phyloP scores from a whole-genome alignment of 2,797 vertebrate genomes.

The Antennarius maculatus region DNA sequence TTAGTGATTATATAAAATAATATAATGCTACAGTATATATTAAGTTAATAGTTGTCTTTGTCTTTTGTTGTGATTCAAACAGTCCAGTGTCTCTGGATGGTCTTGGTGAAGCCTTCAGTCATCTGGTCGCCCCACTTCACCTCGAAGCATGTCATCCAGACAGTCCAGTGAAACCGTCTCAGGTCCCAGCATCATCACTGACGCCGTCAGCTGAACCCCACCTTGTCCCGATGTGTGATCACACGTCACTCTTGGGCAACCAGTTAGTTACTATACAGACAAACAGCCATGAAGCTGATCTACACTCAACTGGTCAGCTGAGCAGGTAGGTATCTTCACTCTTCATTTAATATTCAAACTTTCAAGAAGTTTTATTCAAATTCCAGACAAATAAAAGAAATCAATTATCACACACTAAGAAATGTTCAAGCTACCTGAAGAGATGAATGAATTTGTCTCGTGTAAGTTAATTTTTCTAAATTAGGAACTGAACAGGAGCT shows the following conservation, averaged over 20 bases:
- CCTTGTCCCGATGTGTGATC: neutral
- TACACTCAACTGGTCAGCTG: slow-evolving; percentile 3
- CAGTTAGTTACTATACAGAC: neutral
- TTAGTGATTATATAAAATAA: no score
- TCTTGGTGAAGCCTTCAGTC: slow-evolving; percentile 17
- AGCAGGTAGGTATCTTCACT: slow-evolving; percentile 32
- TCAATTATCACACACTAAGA: no score
- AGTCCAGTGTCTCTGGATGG: slow-evolving; percentile 1
- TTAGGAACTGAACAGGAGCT: neutral
- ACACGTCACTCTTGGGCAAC: neutral
- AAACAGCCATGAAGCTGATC: neutral
- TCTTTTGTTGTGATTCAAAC: slow-evolving; percentile 11
- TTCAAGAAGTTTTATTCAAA: no score
- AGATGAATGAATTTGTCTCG: neutral
- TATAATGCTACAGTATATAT: no score
- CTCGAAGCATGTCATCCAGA: neutral
- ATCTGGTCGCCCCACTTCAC: neutral
- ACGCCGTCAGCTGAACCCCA: slow-evolving; percentile 1
- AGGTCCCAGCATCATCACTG: neutral
- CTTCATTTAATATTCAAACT: no score
- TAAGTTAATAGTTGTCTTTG: neutral
- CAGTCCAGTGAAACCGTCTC: neutral
- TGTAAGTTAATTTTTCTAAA: neutral
- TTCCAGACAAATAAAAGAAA: no score
- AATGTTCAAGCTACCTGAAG: neutral